A percentile compares a stretch with the other conserved stretches of the same genome.
Conservation (phyloP, 2,113 vertebrate species). For the Acanthisitta chloris region DNA sequence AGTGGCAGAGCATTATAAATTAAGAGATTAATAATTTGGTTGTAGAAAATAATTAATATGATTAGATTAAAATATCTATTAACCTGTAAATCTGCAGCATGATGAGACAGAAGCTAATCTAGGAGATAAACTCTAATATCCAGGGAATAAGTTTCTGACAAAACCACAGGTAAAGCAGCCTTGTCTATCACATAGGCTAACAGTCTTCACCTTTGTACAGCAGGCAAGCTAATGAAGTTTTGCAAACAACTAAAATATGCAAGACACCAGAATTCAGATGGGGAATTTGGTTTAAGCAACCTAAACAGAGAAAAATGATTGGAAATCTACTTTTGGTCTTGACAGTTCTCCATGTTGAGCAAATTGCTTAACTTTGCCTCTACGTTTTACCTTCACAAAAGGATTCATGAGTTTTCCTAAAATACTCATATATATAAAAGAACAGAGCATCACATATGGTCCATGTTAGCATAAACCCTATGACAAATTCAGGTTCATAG, state of each 20-base stretch:
- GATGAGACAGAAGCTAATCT: not conserved
- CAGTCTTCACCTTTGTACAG: not conserved
- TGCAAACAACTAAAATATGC: not conserved
- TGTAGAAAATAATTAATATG: not conserved
- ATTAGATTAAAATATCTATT: not conserved
- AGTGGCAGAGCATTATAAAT: not conserved
- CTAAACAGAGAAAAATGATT: not conserved
- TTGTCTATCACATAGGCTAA: not conserved
- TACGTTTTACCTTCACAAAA: not conserved
- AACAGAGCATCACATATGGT: fast-evolving
- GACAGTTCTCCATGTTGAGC: not conserved
- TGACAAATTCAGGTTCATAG: not conserved
- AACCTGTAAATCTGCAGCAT: not conserved
- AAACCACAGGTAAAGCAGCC: not conserved
- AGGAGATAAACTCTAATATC: not conserved
- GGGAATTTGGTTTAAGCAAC: not conserved
- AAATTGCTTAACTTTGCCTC: not conserved
- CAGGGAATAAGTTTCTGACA: not conserved
- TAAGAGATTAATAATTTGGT: not conserved
- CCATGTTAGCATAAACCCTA: not conserved
- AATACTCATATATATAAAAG: not conserved
- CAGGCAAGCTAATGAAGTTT: not conserved
- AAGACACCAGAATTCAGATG: not conserved
- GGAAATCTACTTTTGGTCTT: not conserved
- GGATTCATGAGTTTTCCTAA: not conserved